Evolutionary conservation across 1,140 invertebrate species (phyloP), one percentile per base, ranked within the genome.

Genomic region (Oedothorax gibbosus): DNA sequence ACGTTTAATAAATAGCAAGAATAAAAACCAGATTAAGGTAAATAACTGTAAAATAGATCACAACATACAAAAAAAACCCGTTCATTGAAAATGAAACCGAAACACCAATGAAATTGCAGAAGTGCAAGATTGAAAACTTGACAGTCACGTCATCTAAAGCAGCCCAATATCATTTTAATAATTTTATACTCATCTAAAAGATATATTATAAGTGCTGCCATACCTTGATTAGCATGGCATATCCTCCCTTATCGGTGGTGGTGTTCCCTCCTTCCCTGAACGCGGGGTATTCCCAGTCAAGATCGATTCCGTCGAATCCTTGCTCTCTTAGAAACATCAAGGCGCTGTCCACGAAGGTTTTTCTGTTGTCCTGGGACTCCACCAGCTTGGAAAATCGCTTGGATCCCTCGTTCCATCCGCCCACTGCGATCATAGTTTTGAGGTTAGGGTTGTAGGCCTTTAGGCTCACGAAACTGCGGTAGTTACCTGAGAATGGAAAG

Each of bases 281-380:
- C 0, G 95, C 94, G 0, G 97, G 97, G 91, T 99, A 98, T 89
- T 98, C 97, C 97, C 97, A 99, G 89, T 98, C 97, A 86, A 99
- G 91, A 90, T 99, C 97, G 35, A 99, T 92, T 10, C 98, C 98
- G 90, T 99, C 97, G 89, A 99, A 99, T 87, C 96, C 95, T 89
- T 98, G 96, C 88, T 96, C 94, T 86, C 97, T 91, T 60, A 98
- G 91, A 89, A 98, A 98, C 90, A 94, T 94, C 14, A 99, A 93
- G 60, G 94, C 93, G 87, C 97, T 96, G 90, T 94, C 94, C 6
- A 88, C 78, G 87, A 98, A 95, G 88, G 95, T 94, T 89, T 93
- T 93, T 68, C 96, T 90, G 79, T 94, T 91, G 35, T 95, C 94
- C 0, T 93, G 87, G 87, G 94, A 94, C 3, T 94, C 95, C 0